Conservation (phyloP, 37 sponge, comb jelly and placozoan species). For the Spongilla lacustris region DNA sequence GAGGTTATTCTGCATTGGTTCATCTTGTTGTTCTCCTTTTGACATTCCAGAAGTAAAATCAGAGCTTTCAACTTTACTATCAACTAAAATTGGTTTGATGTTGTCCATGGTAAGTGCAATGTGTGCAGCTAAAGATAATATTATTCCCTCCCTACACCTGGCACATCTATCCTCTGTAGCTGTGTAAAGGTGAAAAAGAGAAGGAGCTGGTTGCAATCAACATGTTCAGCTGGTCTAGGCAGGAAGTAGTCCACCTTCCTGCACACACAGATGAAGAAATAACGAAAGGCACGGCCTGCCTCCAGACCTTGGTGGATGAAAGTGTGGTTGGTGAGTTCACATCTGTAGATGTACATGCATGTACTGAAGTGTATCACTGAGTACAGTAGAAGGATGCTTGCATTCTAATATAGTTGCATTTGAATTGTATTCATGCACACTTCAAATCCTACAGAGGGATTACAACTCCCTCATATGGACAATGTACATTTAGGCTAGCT, state of each 20-base stretch:
- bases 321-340: not conserved
- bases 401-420: no score
- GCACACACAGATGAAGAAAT: not conserved
- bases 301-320: not conserved
- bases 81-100: constrained; percentile 1
- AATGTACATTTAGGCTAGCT: no score
- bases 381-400: not conserved
- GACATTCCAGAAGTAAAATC: constrained; percentile 11
- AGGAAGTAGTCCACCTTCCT: constrained; percentile 34
- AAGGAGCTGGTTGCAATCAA: constrained; percentile 29
- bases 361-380: not conserved
- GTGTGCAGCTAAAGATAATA: not conserved
- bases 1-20: not conserved
- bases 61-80: not conserved
- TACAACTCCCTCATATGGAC: no score
- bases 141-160: not conserved
- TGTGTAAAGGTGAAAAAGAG: constrained; percentile 7
- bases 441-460: no score
- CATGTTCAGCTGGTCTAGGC: constrained; percentile 53
- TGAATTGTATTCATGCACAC: no score
- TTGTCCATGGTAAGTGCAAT: not conserved
- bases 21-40: not conserved
- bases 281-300: not conserved
- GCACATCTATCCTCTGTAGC: constrained; percentile 2
- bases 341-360: not conserved